Conservation (phyloP, 2,797 vertebrate species). For the Phalanger gymnotis region DNA sequence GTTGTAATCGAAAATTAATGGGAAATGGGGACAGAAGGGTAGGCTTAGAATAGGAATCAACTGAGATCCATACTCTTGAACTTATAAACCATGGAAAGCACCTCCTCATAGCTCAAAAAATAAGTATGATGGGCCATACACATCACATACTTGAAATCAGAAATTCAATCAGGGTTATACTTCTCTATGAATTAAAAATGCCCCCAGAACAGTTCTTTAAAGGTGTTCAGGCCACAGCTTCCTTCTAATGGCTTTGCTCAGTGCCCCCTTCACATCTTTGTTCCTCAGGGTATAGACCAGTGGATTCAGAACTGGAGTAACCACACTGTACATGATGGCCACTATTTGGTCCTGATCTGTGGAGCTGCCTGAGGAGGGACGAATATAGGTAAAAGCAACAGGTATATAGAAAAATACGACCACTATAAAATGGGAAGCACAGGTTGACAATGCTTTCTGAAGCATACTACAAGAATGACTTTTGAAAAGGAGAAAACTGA, state of each 20-base stretch:
- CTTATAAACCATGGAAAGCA: too few relatives aligned
- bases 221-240: background rate
- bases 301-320: conserved; percentile 13
- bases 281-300: conserved; percentile 13
- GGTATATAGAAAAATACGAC: background rate
- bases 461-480: background rate
- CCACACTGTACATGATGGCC: conserved; percentile 15
- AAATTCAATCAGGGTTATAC: too few relatives aligned
- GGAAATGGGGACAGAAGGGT: too few relatives aligned
- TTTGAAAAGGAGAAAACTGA: background rate
- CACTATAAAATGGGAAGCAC: conserved; percentile 12
- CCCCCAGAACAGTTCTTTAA: background rate
- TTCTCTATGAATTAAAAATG: too few relatives aligned
- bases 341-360: background rate
- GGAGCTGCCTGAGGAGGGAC: background rate
- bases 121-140: too few relatives aligned
- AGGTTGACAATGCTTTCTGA: background rate
- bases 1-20: too few relatives aligned
- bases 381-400: background rate
- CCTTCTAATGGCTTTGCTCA: background rate
- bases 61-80: too few relatives aligned
- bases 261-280: background rate
- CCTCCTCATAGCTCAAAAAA: too few relatives aligned
- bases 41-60: too few relatives aligned
- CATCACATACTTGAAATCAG: too few relatives aligned